Conservation (phyloP, 2,797 vertebrate species). For the Falco biarmicus region DNA sequence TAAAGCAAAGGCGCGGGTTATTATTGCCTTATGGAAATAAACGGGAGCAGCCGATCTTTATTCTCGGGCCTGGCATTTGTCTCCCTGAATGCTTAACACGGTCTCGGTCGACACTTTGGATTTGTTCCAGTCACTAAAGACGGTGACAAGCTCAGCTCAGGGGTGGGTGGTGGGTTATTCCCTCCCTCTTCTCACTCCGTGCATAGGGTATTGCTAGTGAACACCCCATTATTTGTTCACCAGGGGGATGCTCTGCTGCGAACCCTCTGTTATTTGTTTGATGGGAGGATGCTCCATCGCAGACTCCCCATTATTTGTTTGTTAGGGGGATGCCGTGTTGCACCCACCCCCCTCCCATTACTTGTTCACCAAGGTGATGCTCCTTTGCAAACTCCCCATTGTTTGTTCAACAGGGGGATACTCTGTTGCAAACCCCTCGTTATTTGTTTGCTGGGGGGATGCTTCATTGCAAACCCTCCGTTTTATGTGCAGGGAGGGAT, state of each 20-base stretch:
- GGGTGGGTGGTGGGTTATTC: neutral
- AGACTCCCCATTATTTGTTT: neutral
- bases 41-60: conserved; percentile 22
- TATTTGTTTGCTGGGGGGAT: too few species aligned
- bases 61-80: neutral
- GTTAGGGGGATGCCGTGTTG: fast-evolving
- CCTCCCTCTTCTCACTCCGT: neutral
- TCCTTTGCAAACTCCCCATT: fast-evolving
- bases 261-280: neutral
- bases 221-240: fast-evolving
- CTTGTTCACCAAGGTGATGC: neutral
- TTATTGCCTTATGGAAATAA: conserved; percentile 70
- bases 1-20: conserved; percentile 43
- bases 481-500: neutral
- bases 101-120: conserved; percentile 51
- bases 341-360: fast-evolving
- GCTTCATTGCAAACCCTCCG: fast-evolving
- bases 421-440: fast-evolving
- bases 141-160: neutral
- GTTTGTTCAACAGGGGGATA: neutral
- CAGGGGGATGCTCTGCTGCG: fast-evolving
- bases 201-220: neutral
- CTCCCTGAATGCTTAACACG: conserved; percentile 32
- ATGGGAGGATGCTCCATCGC: neutral
- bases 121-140: conserved; percentile 68